Evolutionary conservation across 2,888 invertebrate genomes (phyloP).

Genomic region (Caenorhabditis panamensis): DNA sequence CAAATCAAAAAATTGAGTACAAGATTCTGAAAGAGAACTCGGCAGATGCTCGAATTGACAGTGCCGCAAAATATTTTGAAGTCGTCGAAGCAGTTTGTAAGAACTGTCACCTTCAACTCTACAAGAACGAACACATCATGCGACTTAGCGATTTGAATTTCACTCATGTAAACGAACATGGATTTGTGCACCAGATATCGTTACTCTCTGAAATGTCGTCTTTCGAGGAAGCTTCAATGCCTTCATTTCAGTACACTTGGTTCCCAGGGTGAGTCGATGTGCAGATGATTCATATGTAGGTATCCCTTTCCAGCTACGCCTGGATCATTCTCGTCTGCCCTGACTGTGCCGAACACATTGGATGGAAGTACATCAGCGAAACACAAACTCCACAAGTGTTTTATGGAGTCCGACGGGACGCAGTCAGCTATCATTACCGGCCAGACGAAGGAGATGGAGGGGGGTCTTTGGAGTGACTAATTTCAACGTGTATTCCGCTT

Average conservation of each 20-base stretch:
- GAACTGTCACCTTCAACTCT: conserved; percentile 3
- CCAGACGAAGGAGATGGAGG: too few species aligned
- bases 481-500: too few species aligned
- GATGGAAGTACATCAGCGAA: conserved; percentile 48
- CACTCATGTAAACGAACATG: conserved; percentile 40
- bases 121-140: conserved; percentile 8
- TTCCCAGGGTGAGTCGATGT: conserved; percentile 54
- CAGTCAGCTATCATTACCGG: conserved; percentile 26
- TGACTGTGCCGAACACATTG: conserved; percentile 29
- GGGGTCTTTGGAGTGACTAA: too few species aligned
- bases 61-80: conserved; percentile 24
- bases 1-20: conserved; percentile 13
- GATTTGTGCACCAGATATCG: conserved; percentile 35
- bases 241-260: conserved; percentile 40
- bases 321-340: conserved; percentile 47
- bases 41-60: conserved; percentile 19
- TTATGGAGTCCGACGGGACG: conserved; percentile 38
- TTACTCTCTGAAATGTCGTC: conserved; percentile 15
- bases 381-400: conserved; percentile 17
- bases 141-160: conserved; percentile 15
- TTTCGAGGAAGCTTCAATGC: background rate
- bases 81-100: conserved; percentile 2
- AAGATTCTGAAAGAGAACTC: conserved; percentile 39
- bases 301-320: conserved; percentile 30
- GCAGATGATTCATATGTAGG: background rate